Percentiles rank a stretch among this genome's conserved stretches.
phyloP scores from a whole-genome alignment of 2,797 vertebrate species.

The Cuculus canorus region DNA sequence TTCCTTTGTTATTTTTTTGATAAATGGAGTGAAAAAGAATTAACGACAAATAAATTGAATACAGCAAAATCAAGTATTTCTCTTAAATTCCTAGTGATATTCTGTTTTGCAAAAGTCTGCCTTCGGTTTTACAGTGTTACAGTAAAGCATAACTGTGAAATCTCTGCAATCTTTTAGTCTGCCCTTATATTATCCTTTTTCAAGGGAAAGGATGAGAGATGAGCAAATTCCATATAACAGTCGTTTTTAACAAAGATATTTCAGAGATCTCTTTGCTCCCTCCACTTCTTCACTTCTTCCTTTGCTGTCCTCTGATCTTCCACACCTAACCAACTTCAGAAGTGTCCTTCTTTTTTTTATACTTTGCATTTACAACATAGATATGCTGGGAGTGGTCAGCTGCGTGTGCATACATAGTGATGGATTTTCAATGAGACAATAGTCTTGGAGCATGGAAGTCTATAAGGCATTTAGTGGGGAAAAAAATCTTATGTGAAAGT shows the following conservation, averaged over 20 bases:
- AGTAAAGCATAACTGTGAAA: neutral
- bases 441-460: neutral
- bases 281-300: neutral
- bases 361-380: neutral
- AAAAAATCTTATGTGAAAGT: neutral
- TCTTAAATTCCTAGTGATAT: neutral
- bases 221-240: neutral
- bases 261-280: neutral
- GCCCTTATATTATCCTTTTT: neutral
- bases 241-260: neutral
- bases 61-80: neutral
- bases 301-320: constrained; percentile 6
- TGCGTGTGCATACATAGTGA: neutral
- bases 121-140: neutral
- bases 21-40: neutral
- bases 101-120: neutral
- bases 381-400: neutral
- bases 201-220: neutral
- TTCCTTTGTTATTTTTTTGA: neutral
- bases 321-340: neutral
- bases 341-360: neutral
- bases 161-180: neutral
- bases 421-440: neutral
- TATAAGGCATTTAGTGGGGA: neutral
- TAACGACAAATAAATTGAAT: neutral